phyloP scores from a whole-genome alignment of 2,888 invertebrate genomes.

The Tortrix viridana region DNA sequence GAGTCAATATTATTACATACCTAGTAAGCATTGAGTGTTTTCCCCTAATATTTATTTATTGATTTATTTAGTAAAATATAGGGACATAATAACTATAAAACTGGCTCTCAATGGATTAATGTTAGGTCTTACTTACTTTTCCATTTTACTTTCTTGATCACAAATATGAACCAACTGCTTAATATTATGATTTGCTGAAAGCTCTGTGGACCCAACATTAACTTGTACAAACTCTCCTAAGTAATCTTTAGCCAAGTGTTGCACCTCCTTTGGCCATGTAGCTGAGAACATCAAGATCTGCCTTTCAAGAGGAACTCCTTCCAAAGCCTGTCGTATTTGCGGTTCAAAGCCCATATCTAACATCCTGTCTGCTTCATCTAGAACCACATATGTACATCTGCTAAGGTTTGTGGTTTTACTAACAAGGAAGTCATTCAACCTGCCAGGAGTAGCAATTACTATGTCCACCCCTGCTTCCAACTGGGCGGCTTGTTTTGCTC shows the following conservation, averaged over 20 bases:
- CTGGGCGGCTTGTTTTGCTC: slow-evolving; percentile 86
- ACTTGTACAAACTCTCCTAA: slow-evolving; percentile 94
- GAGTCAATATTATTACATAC: no score
- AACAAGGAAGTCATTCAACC: slow-evolving; percentile 92
- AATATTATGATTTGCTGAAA: slow-evolving; percentile 96
- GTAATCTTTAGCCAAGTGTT: slow-evolving; percentile 95
- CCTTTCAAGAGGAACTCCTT: slow-evolving; percentile 95
- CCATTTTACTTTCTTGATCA: slow-evolving; percentile 91
- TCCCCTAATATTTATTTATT: no score
- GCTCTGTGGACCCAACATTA: slow-evolving; percentile 94
- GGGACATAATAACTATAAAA: no score
- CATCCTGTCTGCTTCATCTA: slow-evolving; percentile 97
- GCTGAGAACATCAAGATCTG: slow-evolving; percentile 99
- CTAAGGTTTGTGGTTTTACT: slow-evolving; percentile 87
- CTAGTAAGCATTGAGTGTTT: no score
- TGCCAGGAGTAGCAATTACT: slow-evolving; percentile 94
- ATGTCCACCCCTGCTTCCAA: slow-evolving; percentile 91
- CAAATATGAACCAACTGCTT: slow-evolving; percentile 92
- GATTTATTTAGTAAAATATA: no score
- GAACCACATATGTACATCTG: slow-evolving; percentile 91
- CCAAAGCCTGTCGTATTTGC: slow-evolving; percentile 95
- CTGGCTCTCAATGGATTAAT: no score
- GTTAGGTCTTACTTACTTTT: slow-evolving; percentile 54
- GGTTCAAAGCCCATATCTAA: slow-evolving; percentile 99
- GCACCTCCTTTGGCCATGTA: slow-evolving; percentile 98